These are phyloP conservation scores for Miichthys miiuy DNA, from an alignment of 2,797 vertebrate genomes.

Conservation along the genomic window DNA sequence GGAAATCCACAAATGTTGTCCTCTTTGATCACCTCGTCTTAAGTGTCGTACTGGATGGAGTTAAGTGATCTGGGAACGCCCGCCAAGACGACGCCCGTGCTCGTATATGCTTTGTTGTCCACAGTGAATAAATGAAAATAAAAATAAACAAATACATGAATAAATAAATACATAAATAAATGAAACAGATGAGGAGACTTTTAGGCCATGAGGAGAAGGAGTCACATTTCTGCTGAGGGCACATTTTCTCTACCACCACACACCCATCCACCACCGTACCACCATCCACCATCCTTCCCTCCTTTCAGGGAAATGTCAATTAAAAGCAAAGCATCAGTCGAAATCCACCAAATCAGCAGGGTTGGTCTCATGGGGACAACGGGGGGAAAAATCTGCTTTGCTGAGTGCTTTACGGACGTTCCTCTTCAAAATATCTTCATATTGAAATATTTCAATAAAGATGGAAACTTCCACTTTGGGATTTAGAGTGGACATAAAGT, in stretches of 20 bases:
- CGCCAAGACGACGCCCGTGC: neutral
- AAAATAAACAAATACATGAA: slow-evolving; percentile 30
- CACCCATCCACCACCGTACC: slow-evolving; percentile 16
- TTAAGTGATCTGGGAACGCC: neutral
- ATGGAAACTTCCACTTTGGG: neutral
- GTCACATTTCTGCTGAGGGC: slow-evolving; percentile 83
- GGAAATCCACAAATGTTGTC: neutral
- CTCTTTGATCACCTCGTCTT: slow-evolving; percentile 13
- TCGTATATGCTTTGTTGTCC: neutral
- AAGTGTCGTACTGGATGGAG: neutral
- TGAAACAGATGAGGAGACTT: slow-evolving; percentile 67
- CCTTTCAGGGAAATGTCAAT: slow-evolving; percentile 75
- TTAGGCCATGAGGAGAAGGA: slow-evolving; percentile 57
- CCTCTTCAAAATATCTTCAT: slow-evolving; percentile 43
- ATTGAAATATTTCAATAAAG: slow-evolving; percentile 38
- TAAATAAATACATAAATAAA: slow-evolving; percentile 52
- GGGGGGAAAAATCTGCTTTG: slow-evolving; percentile 38
- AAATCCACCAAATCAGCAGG: slow-evolving; percentile 77
- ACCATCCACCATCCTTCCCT: slow-evolving; percentile 44
- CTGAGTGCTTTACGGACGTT: slow-evolving; percentile 48
- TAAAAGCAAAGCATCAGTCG: slow-evolving; percentile 72
- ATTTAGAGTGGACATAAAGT: neutral
- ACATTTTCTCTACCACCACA: slow-evolving; percentile 62
- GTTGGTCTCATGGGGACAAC: slow-evolving; percentile 56
- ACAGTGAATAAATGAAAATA: neutral